Evolutionary conservation across 2,888 invertebrate genomes (phyloP).

Genomic region (Phyllotreta striolata): DNA sequence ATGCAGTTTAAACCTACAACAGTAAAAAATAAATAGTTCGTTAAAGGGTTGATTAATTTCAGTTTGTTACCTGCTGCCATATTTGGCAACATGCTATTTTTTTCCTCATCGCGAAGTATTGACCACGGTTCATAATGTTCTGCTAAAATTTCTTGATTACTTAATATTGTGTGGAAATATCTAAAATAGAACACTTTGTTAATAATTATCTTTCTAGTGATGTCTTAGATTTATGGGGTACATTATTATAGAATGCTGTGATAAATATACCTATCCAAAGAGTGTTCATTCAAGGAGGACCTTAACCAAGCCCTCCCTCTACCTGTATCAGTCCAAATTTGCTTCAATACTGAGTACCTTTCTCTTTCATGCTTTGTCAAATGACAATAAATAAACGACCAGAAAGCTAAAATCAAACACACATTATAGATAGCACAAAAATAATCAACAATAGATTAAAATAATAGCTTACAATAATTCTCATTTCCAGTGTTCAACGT

Average conservation of each 20-base stretch:
- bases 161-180: slow-evolving; percentile 78
- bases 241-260: not conserved
- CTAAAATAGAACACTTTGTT: slow-evolving; percentile 59
- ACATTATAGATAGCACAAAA: not conserved
- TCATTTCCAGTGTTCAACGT: slow-evolving; percentile 59
- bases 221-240: too few relatives aligned
- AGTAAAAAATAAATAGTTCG: slow-evolving; percentile 1
- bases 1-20: slow-evolving; percentile 81
- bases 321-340: slow-evolving; percentile 78
- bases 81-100: slow-evolving; percentile 79
- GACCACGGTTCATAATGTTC: slow-evolving; percentile 89
- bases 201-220: too few relatives aligned
- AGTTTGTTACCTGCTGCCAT: slow-evolving; percentile 79
- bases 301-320: slow-evolving; percentile 89
- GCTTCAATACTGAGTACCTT: slow-evolving; percentile 76
- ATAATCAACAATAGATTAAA: not conserved
- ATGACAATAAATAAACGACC: slow-evolving; percentile 81
- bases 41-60: slow-evolving; percentile 4
- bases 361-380: slow-evolving; percentile 89
- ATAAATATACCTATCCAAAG: slow-evolving; percentile 73
- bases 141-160: slow-evolving; percentile 68
- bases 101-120: slow-evolving; percentile 81
- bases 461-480: slow-evolving; percentile 53
- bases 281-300: slow-evolving; percentile 89
- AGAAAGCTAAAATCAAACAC: slow-evolving; percentile 65